Evolutionary conservation across 2,888 invertebrate species (phyloP).

Genomic region (Nasonia oneida): DNA sequence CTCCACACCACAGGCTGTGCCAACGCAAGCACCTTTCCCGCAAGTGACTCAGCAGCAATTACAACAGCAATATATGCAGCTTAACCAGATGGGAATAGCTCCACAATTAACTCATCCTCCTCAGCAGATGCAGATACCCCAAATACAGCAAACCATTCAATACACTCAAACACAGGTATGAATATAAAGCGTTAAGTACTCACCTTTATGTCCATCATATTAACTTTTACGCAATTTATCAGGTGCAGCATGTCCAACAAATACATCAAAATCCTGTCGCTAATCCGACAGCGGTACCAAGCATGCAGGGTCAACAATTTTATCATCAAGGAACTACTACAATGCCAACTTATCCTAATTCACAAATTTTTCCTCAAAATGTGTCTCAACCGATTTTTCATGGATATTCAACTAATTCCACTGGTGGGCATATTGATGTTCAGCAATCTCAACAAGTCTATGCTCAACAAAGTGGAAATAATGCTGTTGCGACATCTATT

Average conservation of each 20-base stretch:
- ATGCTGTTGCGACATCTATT: conserved; percentile 65
- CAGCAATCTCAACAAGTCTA: conserved; percentile 67
- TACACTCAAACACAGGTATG: conserved; percentile 69
- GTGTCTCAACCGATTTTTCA: conserved; percentile 73
- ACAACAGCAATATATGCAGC: conserved; percentile 81
- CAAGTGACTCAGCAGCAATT: conserved; percentile 75
- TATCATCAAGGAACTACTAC: conserved; percentile 69
- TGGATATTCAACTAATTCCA: conserved; percentile 68
- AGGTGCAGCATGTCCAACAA: conserved; percentile 75
- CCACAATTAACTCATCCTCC: conserved; percentile 68
- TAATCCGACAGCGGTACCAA: conserved; percentile 71
- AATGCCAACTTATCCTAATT: conserved; percentile 66
- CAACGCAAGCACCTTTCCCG: conserved; percentile 75
- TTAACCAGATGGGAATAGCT: conserved; percentile 81
- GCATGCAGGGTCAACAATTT: conserved; percentile 67
- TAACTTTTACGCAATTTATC: not conserved
- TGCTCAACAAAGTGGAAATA: conserved; percentile 60
- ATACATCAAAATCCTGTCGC: conserved; percentile 73
- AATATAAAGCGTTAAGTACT: not conserved
- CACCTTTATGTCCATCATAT: not conserved
- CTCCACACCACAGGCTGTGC: conserved; percentile 77
- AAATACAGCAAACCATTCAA: conserved; percentile 70
- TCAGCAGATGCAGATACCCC: conserved; percentile 70
- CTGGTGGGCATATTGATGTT: conserved; percentile 72
- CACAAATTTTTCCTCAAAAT: conserved; percentile 71